These are phyloP conservation scores for Acyrthosiphon pisum DNA, from an alignment of 1,140 invertebrate genomes.

Conservation along the genomic window DNA sequence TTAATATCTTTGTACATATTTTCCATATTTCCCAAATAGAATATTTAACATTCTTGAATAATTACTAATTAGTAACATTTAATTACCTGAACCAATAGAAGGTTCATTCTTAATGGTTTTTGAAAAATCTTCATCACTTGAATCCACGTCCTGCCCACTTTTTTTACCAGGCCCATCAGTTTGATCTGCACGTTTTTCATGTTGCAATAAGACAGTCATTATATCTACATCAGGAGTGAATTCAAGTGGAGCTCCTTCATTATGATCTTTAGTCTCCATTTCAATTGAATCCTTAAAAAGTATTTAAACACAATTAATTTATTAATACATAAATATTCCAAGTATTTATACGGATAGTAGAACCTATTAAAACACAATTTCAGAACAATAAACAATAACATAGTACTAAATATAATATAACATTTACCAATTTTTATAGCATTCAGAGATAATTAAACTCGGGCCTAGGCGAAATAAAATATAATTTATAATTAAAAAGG, in stretches of 20 bases:
- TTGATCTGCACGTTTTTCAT: constrained; percentile 81
- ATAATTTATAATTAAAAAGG: neutral
- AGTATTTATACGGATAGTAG: neutral
- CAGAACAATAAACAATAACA: neutral
- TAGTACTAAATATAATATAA: neutral
- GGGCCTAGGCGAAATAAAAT: too few species aligned
- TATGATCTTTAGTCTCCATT: constrained; percentile 57
- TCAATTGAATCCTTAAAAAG: constrained; percentile 55
- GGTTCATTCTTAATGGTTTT: constrained; percentile 56
- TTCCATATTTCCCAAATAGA: neutral
- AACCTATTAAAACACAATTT: neutral
- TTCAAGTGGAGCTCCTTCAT: constrained; percentile 33
- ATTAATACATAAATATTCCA: neutral
- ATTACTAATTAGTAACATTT: constrained; percentile 17
- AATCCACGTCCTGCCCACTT: constrained; percentile 75
- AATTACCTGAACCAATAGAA: constrained; percentile 53
- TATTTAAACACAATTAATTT: constrained; percentile 6
- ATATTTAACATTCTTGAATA: neutral
- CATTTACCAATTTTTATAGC: neutral
- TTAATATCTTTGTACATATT: neutral
- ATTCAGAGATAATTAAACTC: neutral
- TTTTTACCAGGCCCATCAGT: constrained; percentile 70
- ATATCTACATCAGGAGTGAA: constrained; percentile 80
- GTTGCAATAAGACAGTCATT: constrained; percentile 87
- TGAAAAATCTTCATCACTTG: constrained; percentile 75